Percentiles rank a stretch among this genome's conserved stretches.
Conservation (phyloP, 2,797 vertebrate genomes). For the Helarctos malayanus region DNA sequence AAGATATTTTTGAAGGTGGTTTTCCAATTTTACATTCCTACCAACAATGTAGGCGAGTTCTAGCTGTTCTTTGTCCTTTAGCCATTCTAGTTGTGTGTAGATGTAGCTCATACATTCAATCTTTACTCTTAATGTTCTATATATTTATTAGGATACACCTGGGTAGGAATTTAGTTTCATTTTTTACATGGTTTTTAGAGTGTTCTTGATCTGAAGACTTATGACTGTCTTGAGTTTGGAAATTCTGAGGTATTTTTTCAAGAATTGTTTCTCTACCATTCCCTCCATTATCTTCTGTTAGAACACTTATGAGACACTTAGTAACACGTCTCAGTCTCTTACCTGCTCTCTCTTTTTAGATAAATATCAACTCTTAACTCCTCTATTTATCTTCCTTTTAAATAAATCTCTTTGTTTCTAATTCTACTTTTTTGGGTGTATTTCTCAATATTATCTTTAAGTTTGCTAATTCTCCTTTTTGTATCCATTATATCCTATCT, state of each 20-base stretch:
- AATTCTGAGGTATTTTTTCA: constrained; percentile 32
- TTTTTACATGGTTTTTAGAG: background rate
- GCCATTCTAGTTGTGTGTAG: background rate
- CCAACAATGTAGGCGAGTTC: background rate
- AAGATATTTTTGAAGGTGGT: background rate
- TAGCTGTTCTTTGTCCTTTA: background rate
- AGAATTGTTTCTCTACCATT: background rate
- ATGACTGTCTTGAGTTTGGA: background rate
- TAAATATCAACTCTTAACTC: background rate
- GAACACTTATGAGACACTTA: background rate
- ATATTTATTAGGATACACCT: background rate
- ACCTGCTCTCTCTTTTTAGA: background rate
- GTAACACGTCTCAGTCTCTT: background rate
- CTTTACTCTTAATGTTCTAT: background rate
- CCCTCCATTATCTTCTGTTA: background rate
- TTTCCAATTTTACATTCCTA: background rate
- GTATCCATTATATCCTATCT: background rate
- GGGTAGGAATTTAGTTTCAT: background rate
- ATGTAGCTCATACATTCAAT: background rate
- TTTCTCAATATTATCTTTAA: constrained; percentile 2
- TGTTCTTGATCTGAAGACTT: constrained; percentile 1
- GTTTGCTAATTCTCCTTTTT: background rate
- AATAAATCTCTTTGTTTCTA: background rate
- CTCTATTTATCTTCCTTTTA: background rate
- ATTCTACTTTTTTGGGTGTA: background rate